Conservation (phyloP, 35 echinoderm and acorn worm genomes). For the Lytechinus variegatus region DNA sequence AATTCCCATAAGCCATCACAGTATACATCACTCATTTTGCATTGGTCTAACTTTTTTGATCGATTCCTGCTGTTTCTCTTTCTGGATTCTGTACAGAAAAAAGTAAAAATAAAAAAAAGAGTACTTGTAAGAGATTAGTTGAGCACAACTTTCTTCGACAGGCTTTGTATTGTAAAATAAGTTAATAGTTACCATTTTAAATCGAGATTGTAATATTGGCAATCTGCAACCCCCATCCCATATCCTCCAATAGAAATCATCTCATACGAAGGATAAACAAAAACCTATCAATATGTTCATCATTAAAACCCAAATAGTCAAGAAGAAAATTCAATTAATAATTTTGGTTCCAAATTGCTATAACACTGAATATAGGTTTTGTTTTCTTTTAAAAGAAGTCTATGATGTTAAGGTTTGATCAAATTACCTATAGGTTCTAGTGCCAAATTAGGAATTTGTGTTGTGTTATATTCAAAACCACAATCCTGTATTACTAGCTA, state of each 20-base stretch:
- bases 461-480: too few relatives aligned
- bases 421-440: too few relatives aligned
- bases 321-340: neutral
- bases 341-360: too few relatives aligned
- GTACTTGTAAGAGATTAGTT: neutral
- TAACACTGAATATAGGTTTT: neutral
- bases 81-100: neutral
- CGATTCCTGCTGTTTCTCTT: neutral
- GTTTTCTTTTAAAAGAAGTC: neutral
- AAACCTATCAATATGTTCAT: neutral
- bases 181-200: neutral
- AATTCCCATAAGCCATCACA: slow-evolving; percentile 8
- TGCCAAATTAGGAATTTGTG: too few relatives aligned
- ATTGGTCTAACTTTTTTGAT: slow-evolving; percentile 23
- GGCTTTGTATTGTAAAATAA: neutral
- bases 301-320: neutral
- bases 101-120: neutral
- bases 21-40: neutral
- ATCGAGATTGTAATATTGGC: neutral
- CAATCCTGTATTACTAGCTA: too few relatives aligned
- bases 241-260: neutral
- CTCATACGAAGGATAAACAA: neutral
- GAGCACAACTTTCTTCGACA: neutral
- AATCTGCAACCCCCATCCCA: neutral
- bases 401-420: neutral